Base-by-base conservation (phyloP, 2,797 vertebrate genomes). In the Manis crassicaudata region DNA sequence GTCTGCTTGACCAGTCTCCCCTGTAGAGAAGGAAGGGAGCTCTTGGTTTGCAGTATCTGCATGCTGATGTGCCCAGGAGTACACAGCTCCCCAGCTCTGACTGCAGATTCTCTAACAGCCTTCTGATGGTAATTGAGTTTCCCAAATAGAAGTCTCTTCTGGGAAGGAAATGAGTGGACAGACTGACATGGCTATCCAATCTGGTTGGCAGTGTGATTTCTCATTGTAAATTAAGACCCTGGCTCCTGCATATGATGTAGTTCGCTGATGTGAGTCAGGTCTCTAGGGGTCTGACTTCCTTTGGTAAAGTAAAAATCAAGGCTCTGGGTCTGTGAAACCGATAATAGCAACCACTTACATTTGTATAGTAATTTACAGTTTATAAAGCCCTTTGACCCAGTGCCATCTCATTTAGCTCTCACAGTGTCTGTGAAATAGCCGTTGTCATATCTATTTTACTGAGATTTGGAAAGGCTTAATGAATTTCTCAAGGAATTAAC, bases 161-260 rank as follows among this genome's bases (percentile, higher is more conserved):
- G 50, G 70, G 76, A 80, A 81, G 77, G 85, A 96, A 91, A 73
- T 50, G 77, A 92, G 9, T 58, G 65, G 77, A 83, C 46, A 87
- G 50, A 40, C 9, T 86, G 77, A 82, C 68, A 35, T 10, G 52
- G 43, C 40, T 80, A 6, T 95, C 35, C 37, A 29, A 35, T 73
- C 65, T 81, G 37, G 46, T 67, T 83, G 75, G 54, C 27, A n/a
- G 58, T 27, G 25, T 56, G 23, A 90, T 86, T 88, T 88, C 76
- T 92, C 81, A 79, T 10, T 37, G 10, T 80, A 72, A 79, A 88
- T 91, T 86, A 91, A 91, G 79, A 54, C 32, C 6, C 62, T 63
- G 65, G 81, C 12, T 75, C 32, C 60, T 80, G 40, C 21, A 35
- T 67, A 46, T 52, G 37, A 60, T 65, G 40, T 10, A 62, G 16